These are phyloP conservation scores for Condylura cristata DNA, from an alignment of 2,113 vertebrate species.

Conservation along the genomic window DNA sequence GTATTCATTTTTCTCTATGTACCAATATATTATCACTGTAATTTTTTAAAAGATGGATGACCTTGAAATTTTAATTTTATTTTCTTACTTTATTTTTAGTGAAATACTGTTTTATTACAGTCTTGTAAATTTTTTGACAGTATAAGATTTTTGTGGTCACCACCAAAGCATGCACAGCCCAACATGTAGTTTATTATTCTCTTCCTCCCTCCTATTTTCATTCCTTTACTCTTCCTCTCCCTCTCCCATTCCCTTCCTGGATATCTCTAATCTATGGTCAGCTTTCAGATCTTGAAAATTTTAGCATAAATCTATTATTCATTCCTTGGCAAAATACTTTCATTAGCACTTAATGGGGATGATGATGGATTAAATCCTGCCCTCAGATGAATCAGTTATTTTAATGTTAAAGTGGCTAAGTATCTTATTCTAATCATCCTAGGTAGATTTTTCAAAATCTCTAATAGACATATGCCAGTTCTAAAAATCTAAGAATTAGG, in stretches of 20 bases:
- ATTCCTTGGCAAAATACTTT: neutral
- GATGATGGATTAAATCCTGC: neutral
- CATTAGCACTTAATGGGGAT: neutral
- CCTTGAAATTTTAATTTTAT: neutral
- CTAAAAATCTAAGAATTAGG: neutral
- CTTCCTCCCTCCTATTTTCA: too few relatives aligned
- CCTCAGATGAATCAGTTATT: neutral
- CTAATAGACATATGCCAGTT: neutral
- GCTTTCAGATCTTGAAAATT: too few relatives aligned
- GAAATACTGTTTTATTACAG: too few relatives aligned
- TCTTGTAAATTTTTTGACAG: too few relatives aligned
- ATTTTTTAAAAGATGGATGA: neutral
- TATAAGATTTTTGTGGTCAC: too few relatives aligned
- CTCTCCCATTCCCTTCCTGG: too few relatives aligned
- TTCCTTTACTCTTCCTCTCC: too few relatives aligned
- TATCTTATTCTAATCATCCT: neutral
- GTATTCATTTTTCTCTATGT: slow-evolving; percentile 16
- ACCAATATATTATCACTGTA: slow-evolving; percentile 16
- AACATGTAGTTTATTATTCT: too few relatives aligned
- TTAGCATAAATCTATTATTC: neutral
- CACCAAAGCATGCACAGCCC: too few relatives aligned
- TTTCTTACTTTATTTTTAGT: too few relatives aligned
- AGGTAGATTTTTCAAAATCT: slow-evolving; percentile 2
- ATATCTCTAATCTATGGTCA: too few relatives aligned
- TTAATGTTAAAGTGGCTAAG: neutral